Conservation (phyloP, 2,888 invertebrate species). For the Chironomus tentans region DNA sequence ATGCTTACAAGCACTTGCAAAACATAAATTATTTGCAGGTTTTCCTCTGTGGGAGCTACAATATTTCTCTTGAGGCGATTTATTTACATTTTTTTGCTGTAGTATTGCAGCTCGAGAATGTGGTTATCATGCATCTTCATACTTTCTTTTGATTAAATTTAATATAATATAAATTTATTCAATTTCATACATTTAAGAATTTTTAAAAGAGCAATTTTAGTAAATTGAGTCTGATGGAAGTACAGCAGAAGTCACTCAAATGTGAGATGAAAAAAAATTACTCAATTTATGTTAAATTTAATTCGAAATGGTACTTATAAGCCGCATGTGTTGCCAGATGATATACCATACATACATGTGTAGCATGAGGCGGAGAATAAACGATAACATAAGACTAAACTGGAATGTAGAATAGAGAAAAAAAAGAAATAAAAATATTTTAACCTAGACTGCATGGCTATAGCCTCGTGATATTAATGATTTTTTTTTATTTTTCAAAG, state of each 20-base stretch:
- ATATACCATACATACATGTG: too few relatives aligned
- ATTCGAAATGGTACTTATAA: neutral
- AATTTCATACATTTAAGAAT: neutral
- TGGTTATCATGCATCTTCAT: neutral
- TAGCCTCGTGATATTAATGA: conserved; percentile 22
- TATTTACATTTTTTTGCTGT: too few relatives aligned
- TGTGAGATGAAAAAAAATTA: neutral
- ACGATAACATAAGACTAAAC: neutral
- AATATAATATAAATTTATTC: neutral
- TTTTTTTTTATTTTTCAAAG: neutral
- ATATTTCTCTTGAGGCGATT: neutral
- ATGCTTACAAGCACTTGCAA: conserved; percentile 8
- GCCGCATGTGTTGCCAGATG: neutral
- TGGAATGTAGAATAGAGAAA: neutral
- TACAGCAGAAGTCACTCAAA: neutral
- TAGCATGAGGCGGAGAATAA: neutral
- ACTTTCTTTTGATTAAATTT: neutral
- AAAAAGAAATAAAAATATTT: neutral
- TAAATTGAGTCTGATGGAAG: neutral
- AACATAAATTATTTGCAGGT: conserved; percentile 21
- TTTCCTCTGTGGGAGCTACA: neutral
- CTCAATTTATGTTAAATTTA: conserved; percentile 8
- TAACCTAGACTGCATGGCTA: conserved; percentile 25
- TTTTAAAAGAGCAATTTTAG: neutral
- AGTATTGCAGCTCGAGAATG: too few relatives aligned